Percentiles rank a stretch among this genome's conserved stretches.
Conservation (phyloP, 1,140 invertebrate species). For the Spodoptera litura region DNA sequence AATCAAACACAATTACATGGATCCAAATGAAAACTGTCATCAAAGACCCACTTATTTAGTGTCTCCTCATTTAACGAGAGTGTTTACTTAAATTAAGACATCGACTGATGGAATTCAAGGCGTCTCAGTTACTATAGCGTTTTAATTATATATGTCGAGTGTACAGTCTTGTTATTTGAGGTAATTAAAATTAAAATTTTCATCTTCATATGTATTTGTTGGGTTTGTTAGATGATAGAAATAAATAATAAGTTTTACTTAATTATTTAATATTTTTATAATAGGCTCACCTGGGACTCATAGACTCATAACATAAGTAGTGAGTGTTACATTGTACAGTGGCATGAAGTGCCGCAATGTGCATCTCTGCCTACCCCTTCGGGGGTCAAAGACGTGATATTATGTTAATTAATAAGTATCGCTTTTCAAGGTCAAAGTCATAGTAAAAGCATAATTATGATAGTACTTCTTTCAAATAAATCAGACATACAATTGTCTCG, state of each 20-base stretch:
- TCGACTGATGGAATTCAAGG: conserved; percentile 61
- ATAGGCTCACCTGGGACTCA: no score
- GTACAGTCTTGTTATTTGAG: not conserved
- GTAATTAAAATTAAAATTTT: conserved; percentile 8
- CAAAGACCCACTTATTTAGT: conserved; percentile 68
- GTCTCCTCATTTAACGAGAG: conserved; percentile 69
- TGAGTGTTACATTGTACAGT: no score
- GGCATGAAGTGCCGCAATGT: no score
- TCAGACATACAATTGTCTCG: no score
- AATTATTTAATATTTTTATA: no score
- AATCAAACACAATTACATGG: conserved; percentile 69
- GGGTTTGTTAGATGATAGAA: not conserved
- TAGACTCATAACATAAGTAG: no score
- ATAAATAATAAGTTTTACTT: not conserved
- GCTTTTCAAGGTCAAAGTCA: no score
- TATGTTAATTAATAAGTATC: no score
- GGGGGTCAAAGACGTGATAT: no score
- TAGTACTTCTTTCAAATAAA: no score
- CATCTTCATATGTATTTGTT: not conserved
- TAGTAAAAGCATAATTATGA: no score
- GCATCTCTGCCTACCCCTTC: no score
- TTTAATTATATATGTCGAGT: conserved; percentile 46
- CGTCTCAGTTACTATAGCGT: conserved; percentile 17
- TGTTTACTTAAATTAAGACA: conserved; percentile 79
- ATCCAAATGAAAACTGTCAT: conserved; percentile 70